Conservation (phyloP, 2,113 vertebrate species). For the Tragulus kanchil region DNA sequence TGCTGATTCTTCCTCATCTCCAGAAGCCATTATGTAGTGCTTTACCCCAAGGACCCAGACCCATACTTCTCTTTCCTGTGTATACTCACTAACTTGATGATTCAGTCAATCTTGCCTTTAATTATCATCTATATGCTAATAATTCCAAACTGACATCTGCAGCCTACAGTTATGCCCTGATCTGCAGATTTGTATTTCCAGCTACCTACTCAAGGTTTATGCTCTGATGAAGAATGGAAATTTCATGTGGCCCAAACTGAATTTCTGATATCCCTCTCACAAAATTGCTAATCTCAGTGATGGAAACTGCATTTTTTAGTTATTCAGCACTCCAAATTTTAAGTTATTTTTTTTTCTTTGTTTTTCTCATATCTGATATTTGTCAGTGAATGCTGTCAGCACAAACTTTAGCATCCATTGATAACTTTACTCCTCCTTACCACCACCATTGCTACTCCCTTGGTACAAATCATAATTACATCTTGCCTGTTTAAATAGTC, state of each 20-base stretch:
- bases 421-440: background rate
- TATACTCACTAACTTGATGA: background rate
- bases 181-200: background rate
- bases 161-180: background rate
- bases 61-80: background rate
- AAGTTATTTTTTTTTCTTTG: background rate
- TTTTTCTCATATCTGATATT: background rate
- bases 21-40: background rate
- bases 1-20: background rate
- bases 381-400: background rate
- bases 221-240: background rate
- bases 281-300: background rate
- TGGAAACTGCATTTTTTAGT: background rate
- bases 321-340: background rate
- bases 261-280: background rate
- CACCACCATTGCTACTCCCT: background rate
- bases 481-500: background rate
- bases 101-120: background rate
- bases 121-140: background rate
- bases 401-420: background rate
- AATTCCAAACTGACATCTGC: background rate
- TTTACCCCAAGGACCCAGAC: background rate
- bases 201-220: background rate
- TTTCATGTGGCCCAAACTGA: background rate
- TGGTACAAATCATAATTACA: background rate